phyloP scores from a whole-genome alignment of 2,113 vertebrate species.

The Okapia johnstoni region DNA sequence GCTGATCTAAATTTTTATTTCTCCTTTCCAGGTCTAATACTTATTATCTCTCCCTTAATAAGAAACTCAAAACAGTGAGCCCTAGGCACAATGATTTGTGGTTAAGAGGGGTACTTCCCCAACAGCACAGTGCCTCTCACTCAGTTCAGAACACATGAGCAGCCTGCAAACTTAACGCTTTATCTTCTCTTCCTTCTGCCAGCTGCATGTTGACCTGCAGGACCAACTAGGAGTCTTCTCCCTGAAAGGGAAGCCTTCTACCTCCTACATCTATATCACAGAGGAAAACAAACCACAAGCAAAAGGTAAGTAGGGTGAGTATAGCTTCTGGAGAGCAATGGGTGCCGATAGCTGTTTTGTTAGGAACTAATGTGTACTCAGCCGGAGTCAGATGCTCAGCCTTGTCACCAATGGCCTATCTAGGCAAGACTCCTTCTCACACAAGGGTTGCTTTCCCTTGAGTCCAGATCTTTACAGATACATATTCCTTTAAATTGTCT shows the following conservation, averaged over 20 bases:
- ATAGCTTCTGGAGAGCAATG: background rate
- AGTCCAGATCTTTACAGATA: background rate
- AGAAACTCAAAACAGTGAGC: background rate
- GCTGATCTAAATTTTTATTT: background rate
- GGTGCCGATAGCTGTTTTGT: background rate
- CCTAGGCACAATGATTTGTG: background rate
- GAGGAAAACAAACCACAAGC: background rate
- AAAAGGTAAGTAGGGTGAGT: conserved; percentile 42
- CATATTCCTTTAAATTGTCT: background rate
- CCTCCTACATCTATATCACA: conserved; percentile 68
- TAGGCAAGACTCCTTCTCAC: background rate
- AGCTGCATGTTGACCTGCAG: conserved; percentile 87
- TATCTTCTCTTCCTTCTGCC: background rate
- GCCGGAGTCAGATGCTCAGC: background rate
- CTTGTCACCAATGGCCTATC: background rate
- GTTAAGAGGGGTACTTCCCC: background rate
- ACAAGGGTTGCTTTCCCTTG: background rate
- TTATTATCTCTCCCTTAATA: background rate
- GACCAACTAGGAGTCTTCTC: conserved; percentile 83
- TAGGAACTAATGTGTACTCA: background rate
- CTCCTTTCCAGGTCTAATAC: background rate
- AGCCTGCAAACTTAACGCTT: background rate
- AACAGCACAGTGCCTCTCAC: background rate
- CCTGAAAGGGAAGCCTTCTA: conserved; percentile 76
- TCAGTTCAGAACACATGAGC: background rate